Conservation (phyloP, 2,113 vertebrate species). For the Smithornis capensis region DNA sequence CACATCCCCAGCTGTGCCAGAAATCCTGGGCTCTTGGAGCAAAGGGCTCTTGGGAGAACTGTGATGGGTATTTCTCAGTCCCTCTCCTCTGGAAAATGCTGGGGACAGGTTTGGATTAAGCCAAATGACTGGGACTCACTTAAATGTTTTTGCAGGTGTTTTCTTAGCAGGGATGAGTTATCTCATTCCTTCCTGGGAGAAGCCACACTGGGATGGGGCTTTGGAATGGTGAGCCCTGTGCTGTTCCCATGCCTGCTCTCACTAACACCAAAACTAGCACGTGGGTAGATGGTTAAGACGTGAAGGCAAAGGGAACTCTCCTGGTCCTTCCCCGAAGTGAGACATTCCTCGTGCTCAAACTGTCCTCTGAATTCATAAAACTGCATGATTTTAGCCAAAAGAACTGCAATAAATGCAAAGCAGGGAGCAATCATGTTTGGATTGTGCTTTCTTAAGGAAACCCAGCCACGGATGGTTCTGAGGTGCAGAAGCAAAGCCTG, state of each 20-base stretch:
- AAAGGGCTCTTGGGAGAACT: not conserved
- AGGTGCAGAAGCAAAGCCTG: not conserved
- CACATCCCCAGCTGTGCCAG: conserved; percentile 25
- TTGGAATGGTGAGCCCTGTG: not conserved
- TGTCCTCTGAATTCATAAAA: not conserved
- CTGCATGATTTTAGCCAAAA: not conserved
- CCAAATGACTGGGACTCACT: not conserved
- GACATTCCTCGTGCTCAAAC: not conserved
- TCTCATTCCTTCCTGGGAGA: not conserved
- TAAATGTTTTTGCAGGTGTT: not conserved
- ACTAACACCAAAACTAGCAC: fast-evolving
- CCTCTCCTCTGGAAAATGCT: not conserved
- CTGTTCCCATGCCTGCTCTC: not conserved
- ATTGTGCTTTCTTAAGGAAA: not conserved
- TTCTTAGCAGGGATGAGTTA: not conserved
- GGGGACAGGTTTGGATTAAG: not conserved
- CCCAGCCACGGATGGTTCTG: fast-evolving
- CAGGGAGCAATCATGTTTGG: not conserved
- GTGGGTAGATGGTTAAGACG: not conserved
- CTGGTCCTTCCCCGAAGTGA: not conserved
- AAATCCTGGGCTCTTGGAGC: not conserved
- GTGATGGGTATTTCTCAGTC: not conserved
- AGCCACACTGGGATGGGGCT: not conserved
- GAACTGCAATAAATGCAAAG: fast-evolving
- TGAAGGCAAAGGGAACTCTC: not conserved